A percentile compares a stretch with the other conserved stretches of the same genome.
Evolutionary conservation across 2,797 vertebrate genomes (phyloP).

Genomic region (Chaenodraco wilsoni): DNA sequence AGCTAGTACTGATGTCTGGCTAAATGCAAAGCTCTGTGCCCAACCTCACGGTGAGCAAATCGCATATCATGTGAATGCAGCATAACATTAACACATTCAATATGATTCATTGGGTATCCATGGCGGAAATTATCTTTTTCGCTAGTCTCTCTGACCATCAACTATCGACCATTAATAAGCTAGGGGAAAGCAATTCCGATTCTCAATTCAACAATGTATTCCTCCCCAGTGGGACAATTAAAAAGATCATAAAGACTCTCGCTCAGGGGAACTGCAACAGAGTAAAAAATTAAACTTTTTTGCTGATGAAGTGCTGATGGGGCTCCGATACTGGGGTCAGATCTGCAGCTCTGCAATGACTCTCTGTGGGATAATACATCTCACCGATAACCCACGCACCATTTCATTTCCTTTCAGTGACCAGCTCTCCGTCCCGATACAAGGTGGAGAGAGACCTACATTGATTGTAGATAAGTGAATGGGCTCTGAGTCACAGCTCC

Average conservation of each 20-base stretch:
- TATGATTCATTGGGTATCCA: background rate
- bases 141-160: background rate
- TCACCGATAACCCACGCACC: slow-evolving; percentile 1
- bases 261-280: background rate
- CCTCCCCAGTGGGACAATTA: background rate
- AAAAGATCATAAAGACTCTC: background rate
- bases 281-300: background rate
- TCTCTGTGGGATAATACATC: slow-evolving; percentile 16
- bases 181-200: background rate
- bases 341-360: slow-evolving; percentile 4
- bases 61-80: no score
- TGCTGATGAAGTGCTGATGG: background rate
- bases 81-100: background rate
- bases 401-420: slow-evolving; percentile 13
- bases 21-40: no score
- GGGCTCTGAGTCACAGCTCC: background rate
- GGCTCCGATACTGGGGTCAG: slow-evolving; percentile 7
- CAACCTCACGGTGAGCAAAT: no score
- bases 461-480: slow-evolving; percentile 35
- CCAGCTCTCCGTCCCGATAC: background rate
- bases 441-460: background rate
- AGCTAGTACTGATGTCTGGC: no score
- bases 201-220: background rate
- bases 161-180: background rate
- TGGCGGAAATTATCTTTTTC: background rate